A percentile compares a stretch with the other conserved stretches of the same genome.
phyloP scores from a whole-genome alignment of 1,140 invertebrate species.

The Hylaeus volcanicus region DNA sequence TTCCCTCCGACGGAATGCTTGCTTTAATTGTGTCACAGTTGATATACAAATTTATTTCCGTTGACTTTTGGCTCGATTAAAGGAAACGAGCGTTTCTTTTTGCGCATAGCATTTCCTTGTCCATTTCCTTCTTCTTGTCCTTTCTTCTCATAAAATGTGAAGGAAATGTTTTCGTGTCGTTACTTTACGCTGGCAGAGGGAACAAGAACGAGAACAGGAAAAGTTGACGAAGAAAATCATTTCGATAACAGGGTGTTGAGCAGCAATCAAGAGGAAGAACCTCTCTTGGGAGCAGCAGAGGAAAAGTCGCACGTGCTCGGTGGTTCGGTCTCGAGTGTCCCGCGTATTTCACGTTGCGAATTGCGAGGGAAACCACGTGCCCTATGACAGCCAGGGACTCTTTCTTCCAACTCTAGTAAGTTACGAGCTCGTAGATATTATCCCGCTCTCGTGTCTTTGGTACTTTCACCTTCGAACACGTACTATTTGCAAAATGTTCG shows the following conservation, averaged over 20 bases:
- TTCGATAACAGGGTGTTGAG: not conserved
- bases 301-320: slow-evolving; percentile 52
- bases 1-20: slow-evolving; percentile 24
- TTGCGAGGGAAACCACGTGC: slow-evolving; percentile 49
- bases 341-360: slow-evolving; percentile 6
- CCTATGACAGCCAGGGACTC: slow-evolving; percentile 23
- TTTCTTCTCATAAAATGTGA: too few relatives aligned
- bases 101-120: not conserved
- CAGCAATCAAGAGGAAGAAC: not conserved
- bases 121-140: too few relatives aligned
- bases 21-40: slow-evolving; percentile 53
- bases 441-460: too few relatives aligned
- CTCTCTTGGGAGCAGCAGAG: not conserved
- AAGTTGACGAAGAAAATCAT: not conserved
- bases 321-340: too few relatives aligned
- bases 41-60: slow-evolving; percentile 57
- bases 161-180: too few relatives aligned
- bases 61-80: slow-evolving; percentile 12
- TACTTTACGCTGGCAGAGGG: too few relatives aligned
- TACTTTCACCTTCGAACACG: too few relatives aligned
- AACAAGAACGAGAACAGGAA: not conserved
- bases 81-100: not conserved
- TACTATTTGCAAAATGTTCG: too few relatives aligned
- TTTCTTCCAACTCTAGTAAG: slow-evolving; percentile 31
- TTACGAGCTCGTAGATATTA: not conserved